These are phyloP conservation scores for Dinomys branickii DNA, from an alignment of 2,113 vertebrate genomes.

Conservation along the genomic window DNA sequence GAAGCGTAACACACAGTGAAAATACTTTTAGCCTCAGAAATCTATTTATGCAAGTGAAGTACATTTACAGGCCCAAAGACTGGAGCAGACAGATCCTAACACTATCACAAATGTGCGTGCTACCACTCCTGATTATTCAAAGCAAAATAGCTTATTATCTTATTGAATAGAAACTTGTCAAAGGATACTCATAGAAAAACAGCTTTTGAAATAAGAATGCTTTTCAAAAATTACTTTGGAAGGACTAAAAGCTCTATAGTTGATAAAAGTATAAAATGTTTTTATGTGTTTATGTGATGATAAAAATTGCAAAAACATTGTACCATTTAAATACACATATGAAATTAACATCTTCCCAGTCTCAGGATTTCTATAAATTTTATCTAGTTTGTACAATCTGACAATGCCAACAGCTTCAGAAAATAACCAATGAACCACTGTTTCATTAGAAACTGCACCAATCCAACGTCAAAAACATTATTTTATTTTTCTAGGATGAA, in stretches of 20 bases:
- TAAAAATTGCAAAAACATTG: conserved; percentile 59
- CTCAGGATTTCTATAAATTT: conserved; percentile 70
- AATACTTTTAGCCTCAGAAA: conserved; percentile 59
- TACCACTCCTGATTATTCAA: neutral
- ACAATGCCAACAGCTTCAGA: conserved; percentile 76
- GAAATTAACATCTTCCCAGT: conserved; percentile 65
- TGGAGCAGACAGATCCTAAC: conserved; percentile 49
- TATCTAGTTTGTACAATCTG: conserved; percentile 41
- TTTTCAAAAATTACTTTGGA: conserved; percentile 76
- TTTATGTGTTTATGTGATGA: conserved; percentile 56
- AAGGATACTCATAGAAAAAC: conserved; percentile 65
- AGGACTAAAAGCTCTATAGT: conserved; percentile 72
- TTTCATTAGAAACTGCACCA: conserved; percentile 88
- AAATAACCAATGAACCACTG: conserved; percentile 68
- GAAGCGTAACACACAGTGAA: conserved; percentile 50
- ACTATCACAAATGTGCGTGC: conserved; percentile 21
- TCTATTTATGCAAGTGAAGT: conserved; percentile 48
- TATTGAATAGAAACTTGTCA: conserved; percentile 43
- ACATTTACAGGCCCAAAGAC: conserved; percentile 24
- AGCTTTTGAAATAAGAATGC: conserved; percentile 67
- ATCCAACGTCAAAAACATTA: conserved; percentile 92
- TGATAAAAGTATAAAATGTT: conserved; percentile 73
- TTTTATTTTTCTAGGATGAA: conserved; percentile 95
- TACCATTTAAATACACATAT: neutral
- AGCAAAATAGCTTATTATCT: conserved; percentile 21